phyloP scores from a whole-genome alignment of 2,888 invertebrate species.

The Agonopterix arenella region DNA sequence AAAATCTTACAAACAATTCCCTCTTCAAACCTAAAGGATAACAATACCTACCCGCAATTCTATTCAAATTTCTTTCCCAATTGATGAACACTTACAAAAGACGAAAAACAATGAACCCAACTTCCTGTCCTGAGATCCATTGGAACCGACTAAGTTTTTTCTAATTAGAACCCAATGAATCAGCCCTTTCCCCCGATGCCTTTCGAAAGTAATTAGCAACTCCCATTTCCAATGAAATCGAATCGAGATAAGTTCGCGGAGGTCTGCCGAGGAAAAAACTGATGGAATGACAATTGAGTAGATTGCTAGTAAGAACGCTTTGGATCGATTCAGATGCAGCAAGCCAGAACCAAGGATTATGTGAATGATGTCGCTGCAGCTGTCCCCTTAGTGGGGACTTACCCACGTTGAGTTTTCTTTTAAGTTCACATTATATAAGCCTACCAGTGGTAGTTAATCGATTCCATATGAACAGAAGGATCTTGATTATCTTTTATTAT shows the following conservation, averaged over 20 bases:
- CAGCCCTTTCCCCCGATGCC: constrained; percentile 13
- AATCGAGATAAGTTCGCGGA: constrained; percentile 1
- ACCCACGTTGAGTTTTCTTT: no score
- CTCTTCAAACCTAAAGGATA: no score
- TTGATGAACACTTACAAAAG: constrained; percentile 8
- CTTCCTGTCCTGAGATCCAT: constrained; percentile 1
- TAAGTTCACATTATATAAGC: no score
- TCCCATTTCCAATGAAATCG: constrained; percentile 4
- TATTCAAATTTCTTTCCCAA: not conserved
- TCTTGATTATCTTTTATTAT: no score
- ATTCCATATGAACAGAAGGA: no score
- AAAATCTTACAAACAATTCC: no score
- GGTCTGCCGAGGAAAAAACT: constrained; percentile 1
- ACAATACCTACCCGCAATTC: not conserved
- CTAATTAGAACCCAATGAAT: constrained; percentile 26
- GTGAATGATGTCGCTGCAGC: no score
- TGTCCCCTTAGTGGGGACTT: no score
- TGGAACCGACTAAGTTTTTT: constrained; percentile 13
- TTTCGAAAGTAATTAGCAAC: constrained; percentile 23
- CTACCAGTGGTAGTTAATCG: no score
- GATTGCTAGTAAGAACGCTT: no score
- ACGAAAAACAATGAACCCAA: constrained; percentile 11
- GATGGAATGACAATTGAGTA: not conserved
- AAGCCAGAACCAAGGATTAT: no score
- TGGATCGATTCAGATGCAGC: no score